Evolutionary conservation across 2,888 invertebrate genomes (phyloP).

Genomic region (Antitype chi): DNA sequence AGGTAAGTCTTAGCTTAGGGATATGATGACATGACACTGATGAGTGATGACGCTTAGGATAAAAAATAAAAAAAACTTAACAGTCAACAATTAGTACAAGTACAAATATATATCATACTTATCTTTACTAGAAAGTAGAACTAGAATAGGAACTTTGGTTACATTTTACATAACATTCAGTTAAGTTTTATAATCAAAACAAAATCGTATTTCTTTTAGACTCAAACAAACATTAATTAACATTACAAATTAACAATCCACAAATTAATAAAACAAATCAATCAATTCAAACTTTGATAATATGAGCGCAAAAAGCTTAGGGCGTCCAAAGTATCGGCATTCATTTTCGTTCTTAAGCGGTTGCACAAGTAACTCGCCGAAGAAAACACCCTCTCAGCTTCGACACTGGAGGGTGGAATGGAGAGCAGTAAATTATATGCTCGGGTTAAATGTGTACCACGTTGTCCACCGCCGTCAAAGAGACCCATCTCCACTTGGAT

Average conservation of each 20-base stretch:
- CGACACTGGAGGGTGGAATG: constrained; percentile 28
- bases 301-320: constrained; percentile 8
- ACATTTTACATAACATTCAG: constrained; percentile 8
- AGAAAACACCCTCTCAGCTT: constrained; percentile 34
- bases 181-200: constrained; percentile 3
- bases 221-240: background rate
- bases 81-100: too few relatives aligned
- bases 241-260: constrained; percentile 10
- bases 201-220: background rate
- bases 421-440: constrained; percentile 12
- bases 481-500: constrained; percentile 12
- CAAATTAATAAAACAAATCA: constrained; percentile 4
- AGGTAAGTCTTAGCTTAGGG: too few relatives aligned
- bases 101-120: background rate
- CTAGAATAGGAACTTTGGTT: background rate
- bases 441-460: constrained; percentile 4
- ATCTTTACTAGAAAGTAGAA: background rate
- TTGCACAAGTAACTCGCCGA: constrained; percentile 27
- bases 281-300: background rate
- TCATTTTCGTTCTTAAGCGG: constrained; percentile 27
- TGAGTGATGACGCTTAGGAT: too few relatives aligned
- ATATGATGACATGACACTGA: too few relatives aligned
- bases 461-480: constrained; percentile 10
- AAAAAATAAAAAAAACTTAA: too few relatives aligned
- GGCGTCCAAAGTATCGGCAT: constrained; percentile 16